A percentile compares a stretch with the other conserved stretches of the same genome.
Evolutionary conservation across 53 echinoderm and acorn worm genomes (phyloP).

Genomic region (Henricia sp.): DNA sequence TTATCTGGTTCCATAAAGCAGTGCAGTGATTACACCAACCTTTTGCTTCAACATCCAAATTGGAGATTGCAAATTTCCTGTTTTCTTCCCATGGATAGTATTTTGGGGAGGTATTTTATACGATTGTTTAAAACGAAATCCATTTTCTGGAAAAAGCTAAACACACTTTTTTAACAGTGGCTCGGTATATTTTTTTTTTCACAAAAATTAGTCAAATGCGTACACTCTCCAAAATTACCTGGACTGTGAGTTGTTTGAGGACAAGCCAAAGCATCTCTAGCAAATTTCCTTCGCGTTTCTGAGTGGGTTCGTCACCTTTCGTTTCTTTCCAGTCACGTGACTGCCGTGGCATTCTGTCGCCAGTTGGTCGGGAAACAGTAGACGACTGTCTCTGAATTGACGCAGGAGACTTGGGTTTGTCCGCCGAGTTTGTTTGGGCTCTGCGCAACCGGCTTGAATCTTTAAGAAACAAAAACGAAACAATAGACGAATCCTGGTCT

Average conservation of each 20-base stretch:
- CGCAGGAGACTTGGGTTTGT: slow-evolving; percentile 11
- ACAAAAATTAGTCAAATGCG: too few species aligned
- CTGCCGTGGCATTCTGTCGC: not conserved
- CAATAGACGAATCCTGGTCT: not conserved
- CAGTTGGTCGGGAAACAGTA: not conserved
- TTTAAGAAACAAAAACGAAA: not conserved
- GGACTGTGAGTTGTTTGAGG: slow-evolving; percentile 52
- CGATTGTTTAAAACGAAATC: too few species aligned
- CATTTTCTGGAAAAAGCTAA: too few species aligned
- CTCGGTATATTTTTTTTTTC: too few species aligned
- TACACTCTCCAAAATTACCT: too few species aligned
- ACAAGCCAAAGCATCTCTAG: slow-evolving; percentile 58
- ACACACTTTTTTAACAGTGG: too few species aligned
- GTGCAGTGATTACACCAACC: too few species aligned
- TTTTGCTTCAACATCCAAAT: too few species aligned
- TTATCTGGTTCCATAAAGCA: too few species aligned
- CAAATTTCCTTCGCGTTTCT: not conserved
- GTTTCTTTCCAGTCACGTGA: not conserved
- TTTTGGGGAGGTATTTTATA: too few species aligned
- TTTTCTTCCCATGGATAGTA: too few species aligned
- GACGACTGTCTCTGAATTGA: not conserved
- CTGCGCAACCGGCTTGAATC: slow-evolving; percentile 51
- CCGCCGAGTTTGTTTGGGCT: slow-evolving; percentile 10
- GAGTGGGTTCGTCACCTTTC: slow-evolving; percentile 1
- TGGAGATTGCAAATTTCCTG: too few species aligned